Evolutionary conservation across 2,797 vertebrate genomes (phyloP), one percentile per base, ranked within the genome.

Genomic region (Neopelma chrysocephalum): DNA sequence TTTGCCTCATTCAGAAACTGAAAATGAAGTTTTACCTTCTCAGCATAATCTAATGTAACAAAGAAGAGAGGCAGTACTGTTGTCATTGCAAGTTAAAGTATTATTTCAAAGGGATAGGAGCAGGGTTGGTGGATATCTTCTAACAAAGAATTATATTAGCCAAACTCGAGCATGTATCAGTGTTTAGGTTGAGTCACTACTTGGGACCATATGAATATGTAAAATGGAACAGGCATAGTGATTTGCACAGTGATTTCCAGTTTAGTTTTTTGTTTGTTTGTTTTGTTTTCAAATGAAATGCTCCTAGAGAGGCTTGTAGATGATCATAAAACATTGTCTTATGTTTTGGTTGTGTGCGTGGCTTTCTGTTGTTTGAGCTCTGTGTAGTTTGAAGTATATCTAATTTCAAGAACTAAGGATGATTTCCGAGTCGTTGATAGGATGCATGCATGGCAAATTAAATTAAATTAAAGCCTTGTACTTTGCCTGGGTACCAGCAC

Each of bases 1-100:
- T 92, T 95, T 71, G 45, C 89, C 72, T 89, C 87, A 56, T 96
- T 95, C 78, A 82, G 87, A 96, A 91, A 85, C 72, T 21, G 9
- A 53, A 77, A 48, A 4, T 4, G 10, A 48, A 66, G 15, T 68
- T 91, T 72, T 80, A 82, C 38, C 25, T 92, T 91, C 89, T 75
- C 64, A 54, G 25, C 27, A 54, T 81, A 66, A 65, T 68, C n/a
- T 65, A 29, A 22, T 56, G 19, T 66, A 66, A 47, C 42, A 45
- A 45, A 45, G 69, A 53, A 69, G 57, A 82, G 71, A 72, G 81
- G 14, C 69, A 75, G 32, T 51, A 26, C 22, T 68, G 25, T 77
- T 47, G 34, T 75, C 45, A 7, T 85, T 84, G 32, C 31, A 57
- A 89, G 31, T 38, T 56, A 26, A 79, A 68, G 31, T 50, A 23